These are phyloP conservation scores for Stichodactyla mertensii DNA, from an alignment of 64 coral and sea anemone genomes.

Conservation along the genomic window DNA sequence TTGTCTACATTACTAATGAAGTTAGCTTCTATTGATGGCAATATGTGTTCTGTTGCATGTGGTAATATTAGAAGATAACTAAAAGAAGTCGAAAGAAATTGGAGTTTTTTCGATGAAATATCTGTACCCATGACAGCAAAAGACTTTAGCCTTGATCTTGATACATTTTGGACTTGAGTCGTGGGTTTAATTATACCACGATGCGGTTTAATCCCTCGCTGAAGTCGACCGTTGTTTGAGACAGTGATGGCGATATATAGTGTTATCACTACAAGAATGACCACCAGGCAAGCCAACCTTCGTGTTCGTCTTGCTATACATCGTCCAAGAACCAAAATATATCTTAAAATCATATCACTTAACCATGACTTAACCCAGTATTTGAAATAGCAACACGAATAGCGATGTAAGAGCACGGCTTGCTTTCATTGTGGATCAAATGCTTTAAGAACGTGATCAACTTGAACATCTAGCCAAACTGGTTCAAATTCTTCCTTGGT, in stretches of 20 bases:
- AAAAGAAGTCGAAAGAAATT: neutral
- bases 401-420: neutral
- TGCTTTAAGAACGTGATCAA: neutral
- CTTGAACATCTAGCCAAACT: neutral
- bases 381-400: neutral
- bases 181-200: neutral
- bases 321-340: neutral
- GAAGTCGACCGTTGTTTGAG: neutral
- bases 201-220: neutral
- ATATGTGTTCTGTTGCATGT: neutral
- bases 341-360: neutral
- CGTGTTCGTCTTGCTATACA: neutral
- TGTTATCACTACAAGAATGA: neutral
- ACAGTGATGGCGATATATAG: neutral
- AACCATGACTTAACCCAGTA: neutral
- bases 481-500: neutral
- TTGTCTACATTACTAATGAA: conserved; percentile 4
- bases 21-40: neutral
- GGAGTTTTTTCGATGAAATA: neutral
- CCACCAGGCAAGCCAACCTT: neutral
- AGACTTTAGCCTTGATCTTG: neutral
- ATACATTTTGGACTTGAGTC: neutral
- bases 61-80: neutral
- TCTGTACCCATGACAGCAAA: neutral
- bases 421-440: neutral